Evolutionary conservation across 1,140 invertebrate genomes (phyloP).

Genomic region (Venturia canescens): DNA sequence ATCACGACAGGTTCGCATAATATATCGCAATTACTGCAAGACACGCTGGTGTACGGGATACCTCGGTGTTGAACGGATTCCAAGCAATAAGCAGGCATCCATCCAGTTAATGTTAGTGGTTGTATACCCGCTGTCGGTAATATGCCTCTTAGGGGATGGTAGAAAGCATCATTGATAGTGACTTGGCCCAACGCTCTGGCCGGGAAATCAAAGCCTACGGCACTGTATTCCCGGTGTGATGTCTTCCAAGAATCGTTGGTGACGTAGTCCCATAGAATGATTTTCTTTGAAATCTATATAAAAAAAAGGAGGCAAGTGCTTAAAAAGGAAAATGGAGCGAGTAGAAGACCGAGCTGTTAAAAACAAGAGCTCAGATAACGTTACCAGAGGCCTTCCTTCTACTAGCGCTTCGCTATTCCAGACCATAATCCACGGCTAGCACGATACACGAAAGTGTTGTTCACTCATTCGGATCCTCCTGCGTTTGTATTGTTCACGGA

Average conservation of each 20-base stretch:
- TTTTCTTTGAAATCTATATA: no score
- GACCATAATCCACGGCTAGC: background rate
- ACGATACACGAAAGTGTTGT: background rate
- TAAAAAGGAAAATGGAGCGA: no score
- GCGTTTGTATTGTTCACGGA: slow-evolving; percentile 5
- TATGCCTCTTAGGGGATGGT: slow-evolving; percentile 2
- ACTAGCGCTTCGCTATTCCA: slow-evolving; percentile 15
- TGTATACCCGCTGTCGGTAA: background rate
- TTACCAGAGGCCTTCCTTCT: background rate
- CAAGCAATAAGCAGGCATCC: slow-evolving; percentile 2
- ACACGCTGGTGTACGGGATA: slow-evolving; percentile 9
- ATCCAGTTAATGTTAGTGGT: slow-evolving; percentile 23
- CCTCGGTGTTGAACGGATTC: background rate
- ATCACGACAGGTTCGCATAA: slow-evolving; percentile 39
- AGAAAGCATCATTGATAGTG: slow-evolving; percentile 59
- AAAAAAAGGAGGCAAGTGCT: no score
- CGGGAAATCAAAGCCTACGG: background rate
- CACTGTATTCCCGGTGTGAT: background rate
- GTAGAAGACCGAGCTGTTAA: no score
- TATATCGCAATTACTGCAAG: slow-evolving; percentile 41
- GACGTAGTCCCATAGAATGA: background rate
- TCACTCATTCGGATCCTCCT: slow-evolving; percentile 1
- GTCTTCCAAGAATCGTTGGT: no score
- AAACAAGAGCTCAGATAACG: background rate
- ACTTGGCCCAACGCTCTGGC: slow-evolving; percentile 38